Conservation (phyloP, 2,797 vertebrate genomes). For the Sebastes umbrosus region DNA sequence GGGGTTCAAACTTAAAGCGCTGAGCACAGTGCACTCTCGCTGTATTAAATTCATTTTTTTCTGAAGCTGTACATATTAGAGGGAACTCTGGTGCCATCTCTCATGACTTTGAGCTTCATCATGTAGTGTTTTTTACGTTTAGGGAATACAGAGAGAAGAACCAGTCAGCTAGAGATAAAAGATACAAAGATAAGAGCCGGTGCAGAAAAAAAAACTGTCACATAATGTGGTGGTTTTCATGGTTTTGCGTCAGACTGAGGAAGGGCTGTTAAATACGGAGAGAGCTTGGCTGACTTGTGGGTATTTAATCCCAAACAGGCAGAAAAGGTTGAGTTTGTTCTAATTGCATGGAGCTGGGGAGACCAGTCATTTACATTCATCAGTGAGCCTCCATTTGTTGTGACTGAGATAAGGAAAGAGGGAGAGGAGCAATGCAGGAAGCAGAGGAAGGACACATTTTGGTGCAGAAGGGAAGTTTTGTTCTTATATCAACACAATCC, state of each 20-base stretch:
- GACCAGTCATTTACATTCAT: slow-evolving; percentile 68
- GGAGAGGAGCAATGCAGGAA: slow-evolving; percentile 6
- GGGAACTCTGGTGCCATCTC: slow-evolving; percentile 1
- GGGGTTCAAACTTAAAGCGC: slow-evolving; percentile 3
- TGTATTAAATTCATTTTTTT: slow-evolving; percentile 4
- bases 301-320: slow-evolving; percentile 70
- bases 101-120: slow-evolving; percentile 48
- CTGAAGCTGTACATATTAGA: slow-evolving; percentile 8
- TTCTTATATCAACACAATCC: slow-evolving; percentile 2
- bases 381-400: slow-evolving; percentile 58
- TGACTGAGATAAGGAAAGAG: slow-evolving; percentile 32
- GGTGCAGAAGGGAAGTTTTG: slow-evolving; percentile 25
- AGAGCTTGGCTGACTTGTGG: slow-evolving; percentile 45
- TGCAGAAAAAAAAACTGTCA: slow-evolving; percentile 17
- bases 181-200: slow-evolving; percentile 52
- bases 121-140: slow-evolving; percentile 33
- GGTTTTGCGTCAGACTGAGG: slow-evolving; percentile 72
- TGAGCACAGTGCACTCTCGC: slow-evolving; percentile 1
- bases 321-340: slow-evolving; percentile 67
- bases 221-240: slow-evolving; percentile 70
- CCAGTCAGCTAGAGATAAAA: slow-evolving; percentile 53
- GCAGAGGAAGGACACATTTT: slow-evolving; percentile 12
- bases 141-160: slow-evolving; percentile 44
- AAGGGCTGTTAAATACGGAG: slow-evolving; percentile 51
- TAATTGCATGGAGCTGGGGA: slow-evolving; percentile 64